Percentiles rank a stretch among this genome's conserved stretches.
phyloP scores from a whole-genome alignment of 2,888 invertebrate genomes.

The Meandrusa payeni region DNA sequence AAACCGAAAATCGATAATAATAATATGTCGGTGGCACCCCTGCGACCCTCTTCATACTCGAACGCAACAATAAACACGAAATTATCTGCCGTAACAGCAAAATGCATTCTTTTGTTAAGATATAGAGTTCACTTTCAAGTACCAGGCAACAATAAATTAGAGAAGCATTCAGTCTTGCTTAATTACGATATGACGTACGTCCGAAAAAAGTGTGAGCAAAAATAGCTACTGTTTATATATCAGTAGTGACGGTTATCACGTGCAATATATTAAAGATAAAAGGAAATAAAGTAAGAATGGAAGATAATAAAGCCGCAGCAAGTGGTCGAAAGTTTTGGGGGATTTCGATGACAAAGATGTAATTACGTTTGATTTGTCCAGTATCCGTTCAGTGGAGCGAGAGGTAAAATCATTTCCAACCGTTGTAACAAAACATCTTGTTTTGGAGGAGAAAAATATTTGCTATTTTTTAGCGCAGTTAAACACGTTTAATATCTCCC shows the following conservation, averaged over 20 bases:
- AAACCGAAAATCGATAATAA: constrained; percentile 35
- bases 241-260: not conserved
- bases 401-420: not conserved
- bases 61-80: constrained; percentile 40
- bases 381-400: not conserved
- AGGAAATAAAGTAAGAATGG: constrained; percentile 34
- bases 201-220: not conserved
- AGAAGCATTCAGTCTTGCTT: constrained; percentile 31
- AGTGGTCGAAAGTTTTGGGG: constrained; percentile 48
- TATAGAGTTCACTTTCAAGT: constrained; percentile 42
- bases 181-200: constrained; percentile 15
- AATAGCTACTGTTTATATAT: not conserved
- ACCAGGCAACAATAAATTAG: constrained; percentile 38
- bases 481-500: too few relatives aligned
- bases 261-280: constrained; percentile 12
- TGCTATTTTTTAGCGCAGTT: too few relatives aligned
- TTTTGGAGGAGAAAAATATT: too few relatives aligned
- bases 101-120: constrained; percentile 9
- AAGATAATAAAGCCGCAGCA: constrained; percentile 41
- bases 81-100: constrained; percentile 28
- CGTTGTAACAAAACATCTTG: too few relatives aligned
- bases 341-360: constrained; percentile 36
- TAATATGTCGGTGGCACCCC: constrained; percentile 28
- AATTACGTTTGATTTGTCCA: constrained; percentile 36
- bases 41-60: constrained; percentile 33